These are phyloP conservation scores for Cairina moschata DNA, from an alignment of 2,113 vertebrate genomes.

Conservation along the genomic window DNA sequence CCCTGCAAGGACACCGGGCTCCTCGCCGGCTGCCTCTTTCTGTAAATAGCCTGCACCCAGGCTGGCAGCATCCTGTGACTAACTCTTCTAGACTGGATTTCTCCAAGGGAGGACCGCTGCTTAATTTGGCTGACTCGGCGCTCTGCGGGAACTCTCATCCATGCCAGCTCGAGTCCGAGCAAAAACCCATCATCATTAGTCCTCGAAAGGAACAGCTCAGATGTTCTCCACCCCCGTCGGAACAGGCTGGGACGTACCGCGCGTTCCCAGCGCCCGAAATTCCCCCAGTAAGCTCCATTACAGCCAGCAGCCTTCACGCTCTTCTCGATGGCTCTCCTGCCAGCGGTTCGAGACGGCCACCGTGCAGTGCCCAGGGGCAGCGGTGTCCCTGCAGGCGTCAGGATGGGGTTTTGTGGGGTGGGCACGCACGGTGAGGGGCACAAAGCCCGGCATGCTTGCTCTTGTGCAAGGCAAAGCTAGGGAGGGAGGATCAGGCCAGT, in stretches of 20 bases:
- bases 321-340: neutral
- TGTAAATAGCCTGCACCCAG: neutral
- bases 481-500: conserved; percentile 25
- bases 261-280: neutral
- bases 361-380: neutral
- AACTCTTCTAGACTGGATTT: conserved; percentile 56
- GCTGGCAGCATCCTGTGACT: conserved; percentile 53
- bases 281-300: conserved; percentile 59
- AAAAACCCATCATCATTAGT: conserved; percentile 66
- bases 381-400: neutral
- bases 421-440: neutral
- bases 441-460: neutral
- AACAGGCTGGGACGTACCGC: conserved; percentile 38
- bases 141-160: conserved; percentile 61
- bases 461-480: neutral
- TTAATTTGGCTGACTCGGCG: conserved; percentile 40
- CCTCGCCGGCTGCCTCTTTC: neutral
- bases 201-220: conserved; percentile 34
- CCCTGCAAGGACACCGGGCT: neutral
- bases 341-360: accelerated
- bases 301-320: conserved; percentile 39
- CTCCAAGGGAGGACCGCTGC: conserved; percentile 37
- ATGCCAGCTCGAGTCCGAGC: conserved; percentile 51
- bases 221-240: conserved; percentile 14
- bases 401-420: neutral